Percentiles rank a stretch among this genome's conserved stretches.
These are phyloP conservation scores for Drosophila melanocephala DNA, from an alignment of 2,888 invertebrate species.

Conservation along the genomic window DNA sequence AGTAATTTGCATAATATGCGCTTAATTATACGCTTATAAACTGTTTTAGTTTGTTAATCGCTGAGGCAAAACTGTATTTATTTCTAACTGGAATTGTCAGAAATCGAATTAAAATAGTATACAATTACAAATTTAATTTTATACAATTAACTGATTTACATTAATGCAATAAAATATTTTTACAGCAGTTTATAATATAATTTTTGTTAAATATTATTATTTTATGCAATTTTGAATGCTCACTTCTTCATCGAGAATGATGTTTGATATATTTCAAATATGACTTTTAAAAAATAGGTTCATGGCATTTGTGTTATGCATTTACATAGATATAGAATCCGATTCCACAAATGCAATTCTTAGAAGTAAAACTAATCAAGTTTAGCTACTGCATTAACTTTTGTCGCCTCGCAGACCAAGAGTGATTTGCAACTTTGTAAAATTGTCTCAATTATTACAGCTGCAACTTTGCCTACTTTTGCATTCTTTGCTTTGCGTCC, in stretches of 20 bases:
- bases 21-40: neutral
- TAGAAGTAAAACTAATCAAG: neutral
- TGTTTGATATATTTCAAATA: neutral
- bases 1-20: neutral
- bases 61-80: neutral
- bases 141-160: neutral
- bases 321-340: neutral
- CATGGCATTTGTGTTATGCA: neutral
- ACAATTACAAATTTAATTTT: neutral
- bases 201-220: neutral
- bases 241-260: neutral
- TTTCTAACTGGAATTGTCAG: neutral
- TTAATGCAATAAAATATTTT: neutral
- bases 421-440: slow-evolving; percentile 22
- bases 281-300: neutral
- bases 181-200: neutral
- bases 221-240: neutral
- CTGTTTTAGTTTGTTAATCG: neutral
- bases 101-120: neutral
- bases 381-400: slow-evolving; percentile 16
- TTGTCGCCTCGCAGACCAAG: neutral
- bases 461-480: slow-evolving; percentile 31
- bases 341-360: neutral
- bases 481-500: slow-evolving; percentile 30
- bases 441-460: slow-evolving; percentile 47